Conservation (phyloP, 2,888 invertebrate species). For the Tinea pellionella region DNA sequence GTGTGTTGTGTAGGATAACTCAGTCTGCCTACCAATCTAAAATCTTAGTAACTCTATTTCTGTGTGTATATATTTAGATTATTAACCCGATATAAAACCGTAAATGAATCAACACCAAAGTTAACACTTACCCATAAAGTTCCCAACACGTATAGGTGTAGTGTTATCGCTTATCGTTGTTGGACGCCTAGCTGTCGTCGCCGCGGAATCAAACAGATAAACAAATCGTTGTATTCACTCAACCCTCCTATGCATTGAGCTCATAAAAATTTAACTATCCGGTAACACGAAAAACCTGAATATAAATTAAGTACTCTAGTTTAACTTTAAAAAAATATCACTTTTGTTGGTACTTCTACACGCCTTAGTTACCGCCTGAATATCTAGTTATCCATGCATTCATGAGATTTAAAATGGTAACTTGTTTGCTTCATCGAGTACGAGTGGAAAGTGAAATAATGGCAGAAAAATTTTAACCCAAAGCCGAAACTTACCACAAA, state of each 20-base stretch:
- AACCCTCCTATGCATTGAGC: conserved; percentile 52
- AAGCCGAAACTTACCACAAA: conserved; percentile 35
- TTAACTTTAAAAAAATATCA: conserved; percentile 19
- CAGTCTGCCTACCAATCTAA: too few relatives aligned
- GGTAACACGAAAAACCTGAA: conserved; percentile 58
- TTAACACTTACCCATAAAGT: conserved; percentile 53
- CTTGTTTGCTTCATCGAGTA: conserved; percentile 15
- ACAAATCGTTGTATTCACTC: conserved; percentile 56
- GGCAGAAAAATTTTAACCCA: conserved; percentile 23
- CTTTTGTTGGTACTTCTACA: conserved; percentile 42
- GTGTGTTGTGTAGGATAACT: too few relatives aligned
- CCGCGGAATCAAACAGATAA: conserved; percentile 46
- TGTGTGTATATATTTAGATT: too few relatives aligned
- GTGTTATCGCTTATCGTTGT: conserved; percentile 14
- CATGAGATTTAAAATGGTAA: neutral
- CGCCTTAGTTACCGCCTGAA: conserved; percentile 21
- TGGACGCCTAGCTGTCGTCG: conserved; percentile 39
- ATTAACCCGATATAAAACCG: too few relatives aligned
- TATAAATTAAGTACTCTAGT: conserved; percentile 61
- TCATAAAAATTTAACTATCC: conserved; percentile 63
- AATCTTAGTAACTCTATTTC: too few relatives aligned
- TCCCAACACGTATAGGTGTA: neutral
- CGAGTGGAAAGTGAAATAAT: conserved; percentile 40
- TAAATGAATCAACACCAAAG: neutral
- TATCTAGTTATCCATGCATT: neutral